Conservation (phyloP, 2,888 invertebrate species). For the Dasysyrphus tricinctus region DNA sequence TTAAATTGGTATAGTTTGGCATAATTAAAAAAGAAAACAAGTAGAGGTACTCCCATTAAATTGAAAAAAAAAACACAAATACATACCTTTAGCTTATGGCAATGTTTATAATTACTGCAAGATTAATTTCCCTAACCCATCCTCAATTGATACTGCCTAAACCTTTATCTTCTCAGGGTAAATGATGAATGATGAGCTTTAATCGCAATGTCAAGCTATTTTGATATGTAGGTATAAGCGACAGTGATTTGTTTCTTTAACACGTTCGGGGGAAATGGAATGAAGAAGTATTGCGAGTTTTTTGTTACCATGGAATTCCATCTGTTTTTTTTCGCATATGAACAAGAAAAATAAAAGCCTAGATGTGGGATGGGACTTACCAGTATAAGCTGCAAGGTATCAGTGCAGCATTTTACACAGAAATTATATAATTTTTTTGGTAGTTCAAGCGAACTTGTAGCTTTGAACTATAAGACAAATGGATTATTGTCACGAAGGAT, state of each 20-base stretch:
- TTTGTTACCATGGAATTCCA: constrained; percentile 42
- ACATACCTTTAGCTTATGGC: neutral
- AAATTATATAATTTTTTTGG: constrained; percentile 11
- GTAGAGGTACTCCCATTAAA: neutral
- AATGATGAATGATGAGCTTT: constrained; percentile 64
- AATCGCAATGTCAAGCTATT: constrained; percentile 54
- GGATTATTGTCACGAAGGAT: constrained; percentile 51
- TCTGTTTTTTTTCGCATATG: constrained; percentile 26
- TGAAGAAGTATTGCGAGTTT: neutral
- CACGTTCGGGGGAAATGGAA: neutral
- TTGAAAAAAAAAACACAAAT: neutral
- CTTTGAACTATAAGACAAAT: constrained; percentile 50
- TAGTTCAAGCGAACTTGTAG: constrained; percentile 24
- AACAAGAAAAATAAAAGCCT: neutral
- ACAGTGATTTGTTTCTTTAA: constrained; percentile 51
- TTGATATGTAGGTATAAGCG: constrained; percentile 54
- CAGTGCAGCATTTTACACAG: constrained; percentile 30
- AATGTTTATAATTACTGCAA: neutral
- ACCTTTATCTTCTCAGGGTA: constrained; percentile 42
- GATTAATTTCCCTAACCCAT: constrained; percentile 18
- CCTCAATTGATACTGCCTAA: neutral
- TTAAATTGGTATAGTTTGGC: neutral
- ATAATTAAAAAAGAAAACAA: neutral
- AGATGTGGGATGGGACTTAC: constrained; percentile 46
- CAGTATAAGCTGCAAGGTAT: constrained; percentile 29